phyloP scores from a whole-genome alignment of 2,888 invertebrate species.

The Tenthredo livida region DNA sequence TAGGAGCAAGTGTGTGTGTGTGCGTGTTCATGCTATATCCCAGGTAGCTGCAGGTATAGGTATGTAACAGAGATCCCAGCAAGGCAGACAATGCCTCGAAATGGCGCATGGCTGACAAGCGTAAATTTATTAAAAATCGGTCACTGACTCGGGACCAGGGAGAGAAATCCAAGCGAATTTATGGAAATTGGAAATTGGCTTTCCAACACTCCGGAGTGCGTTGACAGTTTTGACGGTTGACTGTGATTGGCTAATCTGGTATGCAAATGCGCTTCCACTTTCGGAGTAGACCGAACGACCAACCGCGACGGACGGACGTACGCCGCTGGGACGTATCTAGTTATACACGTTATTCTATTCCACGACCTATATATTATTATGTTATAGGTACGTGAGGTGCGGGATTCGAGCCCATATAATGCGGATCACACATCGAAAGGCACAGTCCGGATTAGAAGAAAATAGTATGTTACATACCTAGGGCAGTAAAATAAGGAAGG shows the following conservation, averaged over 20 bases:
- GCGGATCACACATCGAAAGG: not conserved
- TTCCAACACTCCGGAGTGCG: constrained; percentile 29
- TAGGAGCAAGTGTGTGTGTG: not conserved
- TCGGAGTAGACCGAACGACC: constrained; percentile 13
- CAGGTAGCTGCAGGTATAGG: not conserved
- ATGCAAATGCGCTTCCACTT: constrained; percentile 41
- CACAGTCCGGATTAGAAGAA: not conserved
- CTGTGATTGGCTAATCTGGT: constrained; percentile 47
- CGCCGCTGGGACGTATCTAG: not conserved
- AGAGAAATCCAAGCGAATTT: constrained; percentile 10
- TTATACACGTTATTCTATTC: not conserved
- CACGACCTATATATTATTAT: not conserved
- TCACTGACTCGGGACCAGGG: not conserved
- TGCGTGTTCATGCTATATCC: not conserved
- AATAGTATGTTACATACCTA: too few species aligned
- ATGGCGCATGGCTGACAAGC: not conserved
- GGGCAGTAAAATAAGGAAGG: too few species aligned
- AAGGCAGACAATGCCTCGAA: constrained; percentile 5
- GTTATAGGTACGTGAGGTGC: not conserved
- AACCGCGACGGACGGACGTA: not conserved
- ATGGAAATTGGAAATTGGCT: constrained; percentile 47
- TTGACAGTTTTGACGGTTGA: constrained; percentile 45
- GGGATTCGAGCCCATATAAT: not conserved
- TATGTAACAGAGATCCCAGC: not conserved
- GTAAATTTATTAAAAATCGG: constrained; percentile 9